A percentile compares a stretch with the other conserved stretches of the same genome.
Conservation (phyloP, 2,888 invertebrate genomes). For the Archips crataeganus region DNA sequence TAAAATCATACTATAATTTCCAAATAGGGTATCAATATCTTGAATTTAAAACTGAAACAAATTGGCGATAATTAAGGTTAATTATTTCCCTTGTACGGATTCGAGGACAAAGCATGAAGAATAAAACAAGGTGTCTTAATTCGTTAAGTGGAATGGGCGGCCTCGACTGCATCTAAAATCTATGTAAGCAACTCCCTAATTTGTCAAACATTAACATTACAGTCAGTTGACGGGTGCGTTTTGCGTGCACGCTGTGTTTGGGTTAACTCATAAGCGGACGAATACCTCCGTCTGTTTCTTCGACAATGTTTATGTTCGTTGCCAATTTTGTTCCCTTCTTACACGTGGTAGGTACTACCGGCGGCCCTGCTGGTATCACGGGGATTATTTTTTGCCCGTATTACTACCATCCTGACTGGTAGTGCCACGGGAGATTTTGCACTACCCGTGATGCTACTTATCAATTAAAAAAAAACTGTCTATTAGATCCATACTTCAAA, state of each 20-base stretch:
- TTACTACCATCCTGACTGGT: no score
- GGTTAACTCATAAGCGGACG: constrained; percentile 32
- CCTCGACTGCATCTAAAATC: constrained; percentile 61
- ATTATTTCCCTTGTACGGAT: not conserved
- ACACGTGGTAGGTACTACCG: no score
- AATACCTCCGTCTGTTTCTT: not conserved
- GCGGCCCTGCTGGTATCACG: no score
- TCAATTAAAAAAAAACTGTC: no score
- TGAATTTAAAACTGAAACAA: constrained; percentile 2
- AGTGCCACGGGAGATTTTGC: no score
- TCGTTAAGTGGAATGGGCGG: constrained; percentile 47
- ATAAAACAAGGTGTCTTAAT: not conserved
- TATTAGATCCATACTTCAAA: no score
- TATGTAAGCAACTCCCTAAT: constrained; percentile 52
- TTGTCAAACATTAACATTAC: constrained; percentile 56
- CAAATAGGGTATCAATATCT: not conserved
- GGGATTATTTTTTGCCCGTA: no score
- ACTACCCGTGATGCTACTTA: no score
- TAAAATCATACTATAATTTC: not conserved
- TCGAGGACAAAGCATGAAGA: not conserved
- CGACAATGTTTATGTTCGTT: not conserved
- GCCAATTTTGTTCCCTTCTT: no score
- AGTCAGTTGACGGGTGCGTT: constrained; percentile 46
- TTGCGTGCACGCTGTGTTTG: constrained; percentile 44
- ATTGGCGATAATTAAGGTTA: not conserved